These are phyloP conservation scores for Epinephelus awoara DNA, from an alignment of 2,797 vertebrate genomes.

Conservation along the genomic window DNA sequence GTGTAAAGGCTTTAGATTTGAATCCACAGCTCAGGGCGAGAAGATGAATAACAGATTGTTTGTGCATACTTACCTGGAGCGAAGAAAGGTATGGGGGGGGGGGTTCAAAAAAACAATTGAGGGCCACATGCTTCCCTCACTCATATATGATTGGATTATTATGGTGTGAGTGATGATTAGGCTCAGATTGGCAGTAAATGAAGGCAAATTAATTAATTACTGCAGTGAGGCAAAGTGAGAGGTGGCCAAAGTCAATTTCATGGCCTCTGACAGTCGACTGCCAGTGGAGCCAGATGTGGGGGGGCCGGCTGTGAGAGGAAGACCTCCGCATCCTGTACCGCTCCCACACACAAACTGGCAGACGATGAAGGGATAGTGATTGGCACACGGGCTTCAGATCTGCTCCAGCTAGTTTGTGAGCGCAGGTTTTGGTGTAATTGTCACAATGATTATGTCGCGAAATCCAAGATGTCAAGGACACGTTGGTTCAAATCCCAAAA, in stretches of 20 bases:
- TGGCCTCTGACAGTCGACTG: slow-evolving; percentile 57
- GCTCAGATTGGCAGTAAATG: slow-evolving; percentile 71
- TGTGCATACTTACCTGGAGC: slow-evolving; percentile 19
- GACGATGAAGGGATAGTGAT: slow-evolving; percentile 48
- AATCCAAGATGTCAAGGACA: not conserved
- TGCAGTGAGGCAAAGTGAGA: slow-evolving; percentile 71
- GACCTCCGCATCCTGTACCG: slow-evolving; percentile 29
- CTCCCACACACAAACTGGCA: slow-evolving; percentile 48
- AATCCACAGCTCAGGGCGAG: slow-evolving; percentile 46
- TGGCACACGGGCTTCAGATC: slow-evolving; percentile 38
- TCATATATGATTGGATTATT: slow-evolving; percentile 64
- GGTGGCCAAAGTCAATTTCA: slow-evolving; percentile 80
- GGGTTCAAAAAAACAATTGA: slow-evolving; percentile 11
- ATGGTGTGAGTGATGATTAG: slow-evolving; percentile 37
- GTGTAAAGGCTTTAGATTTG: slow-evolving; percentile 51
- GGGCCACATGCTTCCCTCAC: slow-evolving; percentile 26
- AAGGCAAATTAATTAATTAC: slow-evolving; percentile 79
- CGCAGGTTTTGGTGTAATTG: slow-evolving; percentile 19
- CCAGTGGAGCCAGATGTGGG: slow-evolving; percentile 57
- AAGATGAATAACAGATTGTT: slow-evolving; percentile 48
- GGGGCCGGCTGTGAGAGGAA: slow-evolving; percentile 30
- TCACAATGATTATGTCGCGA: slow-evolving; percentile 13
- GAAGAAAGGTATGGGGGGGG: not conserved
- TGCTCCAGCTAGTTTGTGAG: slow-evolving; percentile 51
- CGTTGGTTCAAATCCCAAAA: not conserved